Conservation (phyloP, 30 jellyfish, hydroid and myxozoan genomes). For the Mastigias papua region DNA sequence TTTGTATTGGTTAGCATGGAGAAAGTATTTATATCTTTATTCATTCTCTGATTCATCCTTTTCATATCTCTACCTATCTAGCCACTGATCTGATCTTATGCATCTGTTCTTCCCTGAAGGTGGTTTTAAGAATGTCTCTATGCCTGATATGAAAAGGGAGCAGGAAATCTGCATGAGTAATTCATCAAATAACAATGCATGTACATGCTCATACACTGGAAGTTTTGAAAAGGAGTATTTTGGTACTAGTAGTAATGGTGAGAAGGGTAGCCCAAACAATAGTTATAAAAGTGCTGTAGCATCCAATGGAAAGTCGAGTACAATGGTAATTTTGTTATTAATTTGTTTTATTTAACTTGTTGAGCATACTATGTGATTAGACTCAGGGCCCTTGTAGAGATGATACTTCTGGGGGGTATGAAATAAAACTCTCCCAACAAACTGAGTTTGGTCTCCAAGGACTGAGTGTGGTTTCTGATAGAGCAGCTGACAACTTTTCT, state of each 20-base stretch:
- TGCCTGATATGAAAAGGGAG: constrained; percentile 66
- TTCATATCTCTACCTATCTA: too few relatives aligned
- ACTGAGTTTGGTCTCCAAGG: too few relatives aligned
- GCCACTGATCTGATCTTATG: not conserved
- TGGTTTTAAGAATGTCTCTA: constrained; percentile 31
- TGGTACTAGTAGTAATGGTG: constrained; percentile 38
- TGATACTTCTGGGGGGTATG: too few relatives aligned
- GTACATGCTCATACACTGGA: constrained; percentile 78
- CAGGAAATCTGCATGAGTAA: constrained; percentile 76
- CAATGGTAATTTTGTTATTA: constrained; percentile 13
- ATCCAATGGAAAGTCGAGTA: constrained; percentile 34
- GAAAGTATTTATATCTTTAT: too few relatives aligned
- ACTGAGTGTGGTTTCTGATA: too few relatives aligned
- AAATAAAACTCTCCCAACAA: too few relatives aligned
- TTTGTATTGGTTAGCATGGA: too few relatives aligned
- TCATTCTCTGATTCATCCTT: too few relatives aligned
- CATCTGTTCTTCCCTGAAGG: not conserved
- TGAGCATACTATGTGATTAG: too few relatives aligned
- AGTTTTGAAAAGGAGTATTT: constrained; percentile 39
- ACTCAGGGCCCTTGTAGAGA: too few relatives aligned
- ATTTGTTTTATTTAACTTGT: too few relatives aligned
- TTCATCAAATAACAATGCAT: constrained; percentile 66
- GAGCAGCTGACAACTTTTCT: too few relatives aligned
- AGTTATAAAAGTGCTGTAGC: constrained; percentile 48
- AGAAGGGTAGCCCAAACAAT: constrained; percentile 58